A percentile compares a stretch with the other conserved stretches of the same genome.
Conservation (phyloP, 2,797 vertebrate species). For the Bufotes viridis region DNA sequence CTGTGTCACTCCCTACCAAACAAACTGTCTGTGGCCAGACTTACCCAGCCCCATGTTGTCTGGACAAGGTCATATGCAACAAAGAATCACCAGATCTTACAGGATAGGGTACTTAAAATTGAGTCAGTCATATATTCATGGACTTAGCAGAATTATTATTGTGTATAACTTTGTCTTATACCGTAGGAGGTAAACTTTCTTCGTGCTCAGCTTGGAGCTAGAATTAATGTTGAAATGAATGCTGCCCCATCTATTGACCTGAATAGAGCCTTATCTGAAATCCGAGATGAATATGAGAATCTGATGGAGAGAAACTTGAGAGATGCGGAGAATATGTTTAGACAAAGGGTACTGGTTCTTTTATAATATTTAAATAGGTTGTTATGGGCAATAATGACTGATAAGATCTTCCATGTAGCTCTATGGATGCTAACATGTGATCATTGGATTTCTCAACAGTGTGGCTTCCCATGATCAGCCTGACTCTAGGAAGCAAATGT, state of each 20-base stretch:
- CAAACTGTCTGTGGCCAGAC: too few relatives aligned
- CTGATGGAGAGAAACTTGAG: slow-evolving; percentile 73
- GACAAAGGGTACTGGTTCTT: slow-evolving; percentile 20
- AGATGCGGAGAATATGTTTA: slow-evolving; percentile 77
- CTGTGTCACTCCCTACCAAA: too few relatives aligned
- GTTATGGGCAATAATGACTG: neutral
- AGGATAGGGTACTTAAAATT: too few relatives aligned
- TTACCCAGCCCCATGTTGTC: too few relatives aligned
- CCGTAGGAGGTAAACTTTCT: slow-evolving; percentile 66
- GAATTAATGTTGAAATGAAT: slow-evolving; percentile 84
- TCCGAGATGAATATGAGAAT: slow-evolving; percentile 81
- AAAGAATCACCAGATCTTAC: too few relatives aligned
- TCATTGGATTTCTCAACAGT: neutral
- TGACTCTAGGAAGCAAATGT: neutral
- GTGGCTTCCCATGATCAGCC: neutral
- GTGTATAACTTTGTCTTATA: neutral
- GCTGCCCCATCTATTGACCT: slow-evolving; percentile 83
- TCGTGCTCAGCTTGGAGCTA: slow-evolving; percentile 71
- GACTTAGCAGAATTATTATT: neutral
- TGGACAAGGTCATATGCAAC: too few relatives aligned
- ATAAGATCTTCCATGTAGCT: neutral
- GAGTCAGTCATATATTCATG: neutral
- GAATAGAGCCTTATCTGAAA: slow-evolving; percentile 78
- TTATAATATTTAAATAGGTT: neutral
- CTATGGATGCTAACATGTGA: neutral